A percentile compares a stretch with the other conserved stretches of the same genome.
These are phyloP conservation scores for Shinisaurus crocodilurus DNA, from an alignment of 2,113 vertebrate genomes.

Conservation along the genomic window DNA sequence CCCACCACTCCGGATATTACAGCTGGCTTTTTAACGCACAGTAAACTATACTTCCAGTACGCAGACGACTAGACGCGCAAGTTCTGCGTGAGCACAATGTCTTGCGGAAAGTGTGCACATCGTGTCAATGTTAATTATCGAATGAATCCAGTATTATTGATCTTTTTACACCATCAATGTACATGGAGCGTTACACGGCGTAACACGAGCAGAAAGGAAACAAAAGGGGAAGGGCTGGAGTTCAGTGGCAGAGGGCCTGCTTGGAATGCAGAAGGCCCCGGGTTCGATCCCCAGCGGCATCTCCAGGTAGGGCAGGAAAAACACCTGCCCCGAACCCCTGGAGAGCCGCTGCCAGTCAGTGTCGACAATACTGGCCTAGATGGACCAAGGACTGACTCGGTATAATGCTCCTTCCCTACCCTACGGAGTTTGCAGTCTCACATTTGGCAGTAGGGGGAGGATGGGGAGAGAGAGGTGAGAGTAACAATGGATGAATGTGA, in stretches of 20 bases:
- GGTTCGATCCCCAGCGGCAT: too few species aligned
- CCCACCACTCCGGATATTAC: not conserved
- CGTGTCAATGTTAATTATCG: not conserved
- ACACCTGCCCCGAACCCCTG: too few species aligned
- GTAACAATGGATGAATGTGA: not conserved
- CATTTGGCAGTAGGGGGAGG: not conserved
- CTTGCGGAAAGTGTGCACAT: not conserved
- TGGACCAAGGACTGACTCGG: too few species aligned
- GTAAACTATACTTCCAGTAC: not conserved
- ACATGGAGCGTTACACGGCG: not conserved
- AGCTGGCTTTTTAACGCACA: not conserved
- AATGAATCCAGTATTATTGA: not conserved
- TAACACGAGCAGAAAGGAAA: not conserved
- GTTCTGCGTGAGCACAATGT: not conserved
- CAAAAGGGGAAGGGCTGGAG: too few species aligned
- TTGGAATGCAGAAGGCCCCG: too few species aligned
- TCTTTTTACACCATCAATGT: too few species aligned
- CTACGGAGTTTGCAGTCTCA: not conserved
- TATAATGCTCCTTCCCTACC: too few species aligned
- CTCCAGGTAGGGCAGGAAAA: too few species aligned
- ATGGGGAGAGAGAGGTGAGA: not conserved
- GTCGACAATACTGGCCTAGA: too few species aligned
- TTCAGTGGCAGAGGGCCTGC: too few species aligned
- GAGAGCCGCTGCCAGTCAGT: too few species aligned
- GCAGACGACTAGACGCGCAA: not conserved